Evolutionary conservation across 2,797 vertebrate genomes (phyloP), one percentile per base, ranked within the genome.

Genomic region (Lagodon rhomboides): DNA sequence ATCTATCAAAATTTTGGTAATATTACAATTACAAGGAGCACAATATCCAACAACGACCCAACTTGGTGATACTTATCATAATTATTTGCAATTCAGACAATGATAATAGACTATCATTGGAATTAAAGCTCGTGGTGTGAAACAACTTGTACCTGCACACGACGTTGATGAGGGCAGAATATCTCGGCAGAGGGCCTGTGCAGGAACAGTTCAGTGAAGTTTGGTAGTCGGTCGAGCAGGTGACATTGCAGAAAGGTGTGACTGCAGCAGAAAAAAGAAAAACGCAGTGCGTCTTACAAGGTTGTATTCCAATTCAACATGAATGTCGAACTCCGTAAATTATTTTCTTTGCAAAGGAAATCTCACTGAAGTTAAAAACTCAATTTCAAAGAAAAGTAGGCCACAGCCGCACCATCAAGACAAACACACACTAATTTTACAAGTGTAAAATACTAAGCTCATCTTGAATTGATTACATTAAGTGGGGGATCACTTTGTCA

Each of bases 201-300:
- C 88, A 94, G 22, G 94, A 94, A 46, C 95, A 96, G 73, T 95
- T 95, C 53, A 96, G 43, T 0, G 17, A 72, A 0, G 1, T 1
- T 0, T 3, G 1, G 47, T 88, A 95, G 87, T 95, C 93, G 1
- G 94, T 95, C 0, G 83, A 91, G 87, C 95, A 96, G 81, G 43
- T 89, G 69, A 95, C 85, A 2, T 75, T 61, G 87, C 92, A 94
- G 0, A n/a, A 18, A 43, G 84, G 77, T 4, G 85, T 53, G 46
- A 77, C 92, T 94, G 92, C 68, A 78, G 68, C 20, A 70, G 12
- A 66, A 34, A 66, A 34, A 61, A 53, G 27, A 41, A 82, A 63
- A 55, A 8, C 20, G 17, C 3, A 20, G 17, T 63, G 27, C 76
- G 1, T 22, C 41, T 23, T 10, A 62, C 11, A 55, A 12, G 3